Base-by-base conservation (phyloP, 2,888 invertebrate genomes). In the Baccha elongata region DNA sequence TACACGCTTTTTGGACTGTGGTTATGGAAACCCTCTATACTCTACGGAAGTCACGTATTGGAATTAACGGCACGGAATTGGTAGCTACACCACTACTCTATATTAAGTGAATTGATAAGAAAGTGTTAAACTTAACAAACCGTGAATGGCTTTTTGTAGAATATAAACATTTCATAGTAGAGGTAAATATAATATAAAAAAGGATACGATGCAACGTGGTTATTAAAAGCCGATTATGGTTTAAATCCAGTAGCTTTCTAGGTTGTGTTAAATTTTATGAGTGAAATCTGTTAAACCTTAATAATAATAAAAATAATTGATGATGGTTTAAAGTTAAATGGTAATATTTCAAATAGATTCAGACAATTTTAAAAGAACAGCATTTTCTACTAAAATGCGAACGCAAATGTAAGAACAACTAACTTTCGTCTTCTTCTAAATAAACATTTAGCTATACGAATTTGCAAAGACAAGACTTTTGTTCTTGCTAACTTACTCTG, bases 21-120 rank as follows among this genome's bases (percentile, higher is more conserved):
- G 35, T 53, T 53, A 68, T 26, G 19, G 32, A 26, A 40, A 58
- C 44, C 2, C 15, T 40, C 3, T n/a, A 6, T 29, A 29, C 15
- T 40, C 3, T n/a, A 6, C 44, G 44, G 60, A 60, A 60, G 60
- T 60, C 60, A 60, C 60, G 60, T 55, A 58, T 64, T 48, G 64
- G 35, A 64, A 64, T 64, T 48, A 64, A 64, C 48, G 44, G 11
- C 64, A 64, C 64, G 64, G 48, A 64, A 48, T 46, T 11, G 35
- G 10, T 35, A 37, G 21, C 7, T 37, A 10, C 13, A 64, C 19
- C 23, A 7, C 23, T 11, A 7, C n/a, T 17, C 26, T 62, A 62
- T 46, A 29, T 29, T 32, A 44, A 44, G 46, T 46, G 62, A 46
- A 62, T 48, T 62, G 62, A 62, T 62, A 62, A 62, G 62, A 19